phyloP scores from a whole-genome alignment of 2,888 invertebrate genomes.

The Odontothrips loti region DNA sequence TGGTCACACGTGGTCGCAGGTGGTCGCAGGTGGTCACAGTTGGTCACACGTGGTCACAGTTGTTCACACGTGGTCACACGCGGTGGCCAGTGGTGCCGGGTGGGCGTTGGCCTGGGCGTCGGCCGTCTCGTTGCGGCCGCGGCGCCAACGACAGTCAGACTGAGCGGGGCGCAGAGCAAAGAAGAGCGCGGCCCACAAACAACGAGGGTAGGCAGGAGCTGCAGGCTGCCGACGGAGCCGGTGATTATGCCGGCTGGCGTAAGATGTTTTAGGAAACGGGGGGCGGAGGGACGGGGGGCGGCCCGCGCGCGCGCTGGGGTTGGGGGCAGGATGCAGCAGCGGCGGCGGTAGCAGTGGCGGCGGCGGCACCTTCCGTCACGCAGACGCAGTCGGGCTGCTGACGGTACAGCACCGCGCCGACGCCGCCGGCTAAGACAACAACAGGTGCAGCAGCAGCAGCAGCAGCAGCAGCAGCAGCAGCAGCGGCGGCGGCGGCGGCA shows the following conservation, averaged over 20 bases:
- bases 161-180: background rate
- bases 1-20: background rate
- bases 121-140: background rate
- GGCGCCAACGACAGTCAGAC: background rate
- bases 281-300: background rate
- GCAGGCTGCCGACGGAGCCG: background rate
- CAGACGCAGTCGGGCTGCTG: background rate
- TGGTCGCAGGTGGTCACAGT: background rate
- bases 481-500: too few relatives aligned
- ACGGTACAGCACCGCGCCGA: too few relatives aligned
- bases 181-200: background rate
- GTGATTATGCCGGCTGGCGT: slow-evolving; percentile 24
- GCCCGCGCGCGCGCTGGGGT: background rate
- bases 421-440: background rate
- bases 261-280: slow-evolving; percentile 22
- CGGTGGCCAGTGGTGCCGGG: background rate
- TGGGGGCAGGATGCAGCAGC: slow-evolving; percentile 9
- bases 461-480: background rate
- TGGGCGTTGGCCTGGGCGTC: background rate
- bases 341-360: background rate
- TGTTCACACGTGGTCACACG: background rate
- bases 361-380: slow-evolving; percentile 20
- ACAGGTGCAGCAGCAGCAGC: background rate
- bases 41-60: background rate
- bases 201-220: background rate